Base-by-base conservation (phyloP, 1,140 invertebrate species). In the Calliphora vicina region DNA sequence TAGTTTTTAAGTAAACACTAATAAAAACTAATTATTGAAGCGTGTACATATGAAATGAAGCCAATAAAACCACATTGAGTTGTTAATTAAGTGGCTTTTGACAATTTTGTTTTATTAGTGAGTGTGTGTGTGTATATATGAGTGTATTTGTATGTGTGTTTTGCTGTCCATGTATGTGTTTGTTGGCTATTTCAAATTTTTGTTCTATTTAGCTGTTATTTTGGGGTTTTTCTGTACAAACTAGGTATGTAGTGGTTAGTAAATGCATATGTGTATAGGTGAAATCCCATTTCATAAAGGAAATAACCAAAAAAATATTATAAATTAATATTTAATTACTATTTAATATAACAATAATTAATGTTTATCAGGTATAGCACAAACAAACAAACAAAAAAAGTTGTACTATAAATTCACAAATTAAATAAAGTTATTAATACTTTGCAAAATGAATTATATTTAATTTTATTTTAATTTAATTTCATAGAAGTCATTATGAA, bases 31-130 rank as follows among this genome's bases (percentile, higher is more conserved):
- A 78, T 78, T 78, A 78, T 43, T 43, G 35, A 78, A 43, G 74
- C 35, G 35, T 78, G 9, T 13, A 76, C 73, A 76, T 78, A 78
- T 43, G 35, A 78, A 78, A 78, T 78, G 74, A 43, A 78, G 74
- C 74, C 74, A 78, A 78, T 78, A 78, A 78, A 78, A 78, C 74
- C 74, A 25, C 74, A 78, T 78, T 78, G 74, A 78, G 74, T 78
- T 78, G 74, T 78, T 78, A 78, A 78, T 78, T 78, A 78, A 78
- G 74, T 78, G 74, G 74, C 74, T 78, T 76, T 78, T 78, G 35
- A 78, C 74, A 78, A 78, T 78, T 78, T 78, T 78, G 74, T 78
- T 78, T 78, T 43, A 78, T 78, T 78, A 78, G 74, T 78, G n/a
- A 23, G 5, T 23, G 20, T 23, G 4, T 50, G 45, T 50, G 10